Percentiles rank a stretch among this genome's conserved stretches.
These are phyloP conservation scores for Papilio machaon DNA, from an alignment of 1,140 invertebrate genomes.

Conservation along the genomic window DNA sequence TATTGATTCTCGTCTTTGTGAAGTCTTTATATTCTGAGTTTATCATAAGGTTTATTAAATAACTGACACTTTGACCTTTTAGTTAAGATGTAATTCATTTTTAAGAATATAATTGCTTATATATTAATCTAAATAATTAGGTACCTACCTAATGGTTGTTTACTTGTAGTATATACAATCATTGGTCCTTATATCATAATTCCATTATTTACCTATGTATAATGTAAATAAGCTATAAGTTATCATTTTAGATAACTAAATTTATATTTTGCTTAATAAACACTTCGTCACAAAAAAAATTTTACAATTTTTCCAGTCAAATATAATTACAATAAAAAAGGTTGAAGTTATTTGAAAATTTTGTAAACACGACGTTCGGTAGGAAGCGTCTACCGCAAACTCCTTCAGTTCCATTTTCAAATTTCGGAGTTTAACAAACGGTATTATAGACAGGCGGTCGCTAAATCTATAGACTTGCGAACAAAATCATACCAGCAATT, in stretches of 20 bases:
- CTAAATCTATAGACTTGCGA: conserved; percentile 24
- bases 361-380: neutral
- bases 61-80: neutral
- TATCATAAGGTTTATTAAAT: conserved; percentile 8
- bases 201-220: too few relatives aligned
- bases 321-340: neutral
- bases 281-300: neutral
- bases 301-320: neutral
- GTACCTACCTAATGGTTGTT: too few relatives aligned
- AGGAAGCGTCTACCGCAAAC: conserved; percentile 8
- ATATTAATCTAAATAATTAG: too few relatives aligned
- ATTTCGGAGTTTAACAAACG: conserved; percentile 26
- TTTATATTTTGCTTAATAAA: too few relatives aligned
- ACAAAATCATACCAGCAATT: conserved; percentile 34
- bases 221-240: too few relatives aligned
- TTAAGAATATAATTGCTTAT: too few relatives aligned
- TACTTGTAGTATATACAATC: too few relatives aligned
- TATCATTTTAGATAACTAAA: too few relatives aligned
- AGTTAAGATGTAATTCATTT: too few relatives aligned
- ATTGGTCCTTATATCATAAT: too few relatives aligned
- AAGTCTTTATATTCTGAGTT: neutral
- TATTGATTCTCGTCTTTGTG: conserved; percentile 22
- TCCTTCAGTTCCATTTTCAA: neutral
- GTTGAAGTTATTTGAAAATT: neutral
- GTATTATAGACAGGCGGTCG: conserved; percentile 27